A percentile compares a stretch with the other conserved stretches of the same genome.
phyloP scores from a whole-genome alignment of 2,113 vertebrate genomes.

The Chaetops frenatus region DNA sequence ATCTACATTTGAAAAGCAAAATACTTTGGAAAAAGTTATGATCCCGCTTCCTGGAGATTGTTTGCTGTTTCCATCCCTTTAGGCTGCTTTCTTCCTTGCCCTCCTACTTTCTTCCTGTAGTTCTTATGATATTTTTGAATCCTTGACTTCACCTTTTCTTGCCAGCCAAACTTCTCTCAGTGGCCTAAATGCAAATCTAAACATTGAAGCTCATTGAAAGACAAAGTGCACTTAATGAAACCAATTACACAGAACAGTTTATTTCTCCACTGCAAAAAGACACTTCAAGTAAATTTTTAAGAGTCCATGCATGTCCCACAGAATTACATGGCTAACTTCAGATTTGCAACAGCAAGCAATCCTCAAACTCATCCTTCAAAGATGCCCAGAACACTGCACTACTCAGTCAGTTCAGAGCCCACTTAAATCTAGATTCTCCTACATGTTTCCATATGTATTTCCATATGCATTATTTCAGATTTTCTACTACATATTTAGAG shows the following conservation, averaged over 20 bases:
- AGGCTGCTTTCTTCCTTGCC: neutral
- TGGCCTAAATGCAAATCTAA: neutral
- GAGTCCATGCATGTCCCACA: neutral
- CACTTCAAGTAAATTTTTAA: neutral
- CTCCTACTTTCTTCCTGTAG: neutral
- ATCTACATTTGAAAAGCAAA: neutral
- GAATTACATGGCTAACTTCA: neutral
- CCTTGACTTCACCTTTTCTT: neutral
- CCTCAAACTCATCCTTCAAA: neutral
- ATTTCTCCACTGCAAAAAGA: neutral
- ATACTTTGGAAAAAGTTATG: neutral
- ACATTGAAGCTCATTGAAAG: neutral
- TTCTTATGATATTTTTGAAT: neutral
- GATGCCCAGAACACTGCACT: neutral
- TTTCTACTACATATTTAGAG: neutral
- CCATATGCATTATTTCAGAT: neutral
- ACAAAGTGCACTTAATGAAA: neutral
- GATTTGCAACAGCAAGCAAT: neutral
- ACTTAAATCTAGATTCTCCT: neutral
- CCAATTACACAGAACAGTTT: neutral
- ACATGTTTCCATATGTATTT: neutral
- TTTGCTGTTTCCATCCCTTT: neutral
- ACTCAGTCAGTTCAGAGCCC: neutral
- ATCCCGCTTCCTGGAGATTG: neutral
- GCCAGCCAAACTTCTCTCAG: neutral